phyloP scores from a whole-genome alignment of 2,888 invertebrate species.

The Clepsis dumicolana region DNA sequence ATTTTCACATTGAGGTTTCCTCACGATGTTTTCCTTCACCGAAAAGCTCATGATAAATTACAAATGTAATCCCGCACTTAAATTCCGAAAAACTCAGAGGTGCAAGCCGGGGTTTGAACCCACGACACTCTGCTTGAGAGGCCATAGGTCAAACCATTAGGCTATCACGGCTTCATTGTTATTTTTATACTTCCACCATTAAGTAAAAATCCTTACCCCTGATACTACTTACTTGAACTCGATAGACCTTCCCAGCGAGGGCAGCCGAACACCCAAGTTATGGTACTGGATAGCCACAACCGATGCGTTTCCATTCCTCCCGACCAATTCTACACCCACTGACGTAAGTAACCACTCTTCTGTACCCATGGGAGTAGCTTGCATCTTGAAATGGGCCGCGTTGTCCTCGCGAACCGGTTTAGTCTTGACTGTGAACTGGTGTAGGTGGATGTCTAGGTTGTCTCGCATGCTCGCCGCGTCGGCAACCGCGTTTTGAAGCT shows the following conservation, averaged over 20 bases:
- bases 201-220: not conserved
- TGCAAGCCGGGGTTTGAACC: too few relatives aligned
- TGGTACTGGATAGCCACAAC: conserved; percentile 87
- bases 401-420: conserved; percentile 66
- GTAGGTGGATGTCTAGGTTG: conserved; percentile 60
- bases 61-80: too few relatives aligned
- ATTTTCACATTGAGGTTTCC: too few relatives aligned
- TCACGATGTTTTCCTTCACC: too few relatives aligned
- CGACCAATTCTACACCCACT: conserved; percentile 70
- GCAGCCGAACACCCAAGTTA: conserved; percentile 87
- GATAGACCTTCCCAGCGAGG: conserved; percentile 85
- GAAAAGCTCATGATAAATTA: too few relatives aligned
- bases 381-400: conserved; percentile 71
- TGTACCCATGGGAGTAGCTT: conserved; percentile 50
- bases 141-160: too few relatives aligned
- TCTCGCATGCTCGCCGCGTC: conserved; percentile 72
- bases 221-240: conserved; percentile 86
- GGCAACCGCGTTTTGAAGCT: conserved; percentile 73
- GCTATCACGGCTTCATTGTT: too few relatives aligned
- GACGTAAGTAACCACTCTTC: conserved; percentile 74
- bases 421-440: conserved; percentile 69
- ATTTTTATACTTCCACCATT: too few relatives aligned
- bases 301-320: conserved; percentile 65
- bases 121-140: too few relatives aligned
- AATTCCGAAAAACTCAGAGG: too few relatives aligned